phyloP scores from a whole-genome alignment of 2,797 vertebrate species.

The Synanceia verrucosa region DNA sequence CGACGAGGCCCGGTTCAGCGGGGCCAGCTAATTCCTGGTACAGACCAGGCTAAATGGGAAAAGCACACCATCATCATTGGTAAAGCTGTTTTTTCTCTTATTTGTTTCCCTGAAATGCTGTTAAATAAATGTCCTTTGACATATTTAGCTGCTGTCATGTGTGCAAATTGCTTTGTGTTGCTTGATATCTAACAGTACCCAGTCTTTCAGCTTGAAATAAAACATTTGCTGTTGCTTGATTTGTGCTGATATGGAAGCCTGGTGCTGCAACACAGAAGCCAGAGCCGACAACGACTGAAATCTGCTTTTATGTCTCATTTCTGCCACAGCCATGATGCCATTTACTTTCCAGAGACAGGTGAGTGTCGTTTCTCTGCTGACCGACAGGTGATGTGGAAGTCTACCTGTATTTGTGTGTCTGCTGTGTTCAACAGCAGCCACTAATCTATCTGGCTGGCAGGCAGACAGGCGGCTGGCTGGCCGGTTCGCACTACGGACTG shows the following conservation, averaged over 20 bases:
- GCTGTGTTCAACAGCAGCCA: conserved; percentile 68
- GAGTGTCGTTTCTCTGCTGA: conserved; percentile 29
- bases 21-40: conserved; percentile 80
- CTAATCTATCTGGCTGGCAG: conserved; percentile 72
- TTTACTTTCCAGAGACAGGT: conserved; percentile 18
- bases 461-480: conserved; percentile 62
- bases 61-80: conserved; percentile 47
- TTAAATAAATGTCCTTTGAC: neutral
- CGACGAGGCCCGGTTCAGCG: conserved; percentile 60
- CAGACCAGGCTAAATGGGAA: conserved; percentile 47
- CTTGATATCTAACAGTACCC: accelerated
- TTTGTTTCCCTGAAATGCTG: conserved; percentile 19
- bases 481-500: conserved; percentile 54
- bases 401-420: conserved; percentile 45
- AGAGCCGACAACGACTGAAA: neutral
- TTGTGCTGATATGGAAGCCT: neutral
- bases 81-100: conserved; percentile 20
- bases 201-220: neutral
- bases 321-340: conserved; percentile 8
- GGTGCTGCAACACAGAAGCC: neutral
- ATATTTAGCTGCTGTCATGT: conserved; percentile 2
- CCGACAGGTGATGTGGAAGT: conserved; percentile 48
- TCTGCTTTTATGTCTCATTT: conserved; percentile 6
- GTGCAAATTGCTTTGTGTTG: neutral
- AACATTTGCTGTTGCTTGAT: neutral